These are phyloP conservation scores for Lasaia peninsularis DNA, from an alignment of 1,140 invertebrate species.

Conservation along the genomic window DNA sequence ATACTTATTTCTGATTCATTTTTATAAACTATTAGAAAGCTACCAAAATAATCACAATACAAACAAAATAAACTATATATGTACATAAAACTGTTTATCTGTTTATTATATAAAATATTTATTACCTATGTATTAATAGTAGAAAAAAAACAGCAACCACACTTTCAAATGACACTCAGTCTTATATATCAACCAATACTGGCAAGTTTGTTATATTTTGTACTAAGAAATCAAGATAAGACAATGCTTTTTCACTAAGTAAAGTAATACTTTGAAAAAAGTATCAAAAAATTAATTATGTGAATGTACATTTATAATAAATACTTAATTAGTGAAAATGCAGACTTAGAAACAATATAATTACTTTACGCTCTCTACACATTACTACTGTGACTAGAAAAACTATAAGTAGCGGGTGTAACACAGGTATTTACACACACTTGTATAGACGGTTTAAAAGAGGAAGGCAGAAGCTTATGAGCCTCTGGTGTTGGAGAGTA, in stretches of 20 bases:
- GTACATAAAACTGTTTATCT: slow-evolving; percentile 2
- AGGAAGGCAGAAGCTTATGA: slow-evolving; percentile 71
- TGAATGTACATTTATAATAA: not conserved
- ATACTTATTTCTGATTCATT: not conserved
- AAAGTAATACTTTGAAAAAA: slow-evolving; percentile 17
- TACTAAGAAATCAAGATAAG: slow-evolving; percentile 67
- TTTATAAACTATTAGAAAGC: slow-evolving; percentile 12
- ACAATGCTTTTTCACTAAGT: slow-evolving; percentile 60
- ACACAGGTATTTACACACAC: slow-evolving; percentile 73
- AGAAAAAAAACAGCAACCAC: slow-evolving; percentile 59
- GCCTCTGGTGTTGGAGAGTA: slow-evolving; percentile 71
- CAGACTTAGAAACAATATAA: slow-evolving; percentile 40
- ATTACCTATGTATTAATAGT: slow-evolving; percentile 32
- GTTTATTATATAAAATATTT: slow-evolving; percentile 9
- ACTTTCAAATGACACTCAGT: slow-evolving; percentile 72
- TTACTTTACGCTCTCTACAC: slow-evolving; percentile 43
- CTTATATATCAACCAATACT: slow-evolving; percentile 76
- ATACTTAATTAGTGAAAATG: slow-evolving; percentile 54
- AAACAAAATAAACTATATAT: slow-evolving; percentile 21
- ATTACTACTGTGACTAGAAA: slow-evolving; percentile 75
- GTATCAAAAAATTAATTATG: not conserved
- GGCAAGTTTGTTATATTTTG: slow-evolving; percentile 75
- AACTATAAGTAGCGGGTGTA: slow-evolving; percentile 73
- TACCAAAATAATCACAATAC: slow-evolving; percentile 29
- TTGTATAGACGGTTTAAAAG: slow-evolving; percentile 73